Base-by-base conservation (phyloP, 2,888 invertebrate species). In the Tachina grossa region DNA sequence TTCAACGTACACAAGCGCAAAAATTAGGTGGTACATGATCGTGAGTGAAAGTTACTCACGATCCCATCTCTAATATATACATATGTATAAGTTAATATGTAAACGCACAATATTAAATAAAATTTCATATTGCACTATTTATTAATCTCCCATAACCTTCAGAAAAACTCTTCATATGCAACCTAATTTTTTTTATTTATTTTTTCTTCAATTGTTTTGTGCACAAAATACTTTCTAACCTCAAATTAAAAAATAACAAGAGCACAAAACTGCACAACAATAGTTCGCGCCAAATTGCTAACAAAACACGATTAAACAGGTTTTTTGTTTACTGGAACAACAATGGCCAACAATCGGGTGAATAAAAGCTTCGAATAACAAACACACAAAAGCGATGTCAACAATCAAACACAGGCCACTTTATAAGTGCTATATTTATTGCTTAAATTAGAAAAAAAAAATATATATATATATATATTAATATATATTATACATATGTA, bases 201-300 rank as follows among this genome's bases (percentile, higher is more conserved):
- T 31, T 31, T 31, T 31, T 6, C 31, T 31, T 31, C 19, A 19
- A 55, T 19, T 22, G 9, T 55, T 55, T 55, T 55, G 10, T 55
- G 1, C 19, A 19, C 16, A 49, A 68, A 61, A 69, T 61, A 10
- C 71, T 71, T 79, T 66, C 74, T 43, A 66, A 80, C 68, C 74
- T 53, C 39, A 68, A 81, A 74, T 41, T 22, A 39, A 53, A 43
- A n/a, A 74, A 66, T 14, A 76, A 55, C 9, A 55, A 61, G 14
- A 71, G 8, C 22, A 45, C 22, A 45, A 71, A 45, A 31, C 31
- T 66, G 1, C 16, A 13, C 9, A 9, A 45, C 43, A 83, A 72
- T 5, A 49, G 53, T 74, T 78, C 75, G 75, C 84, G 75, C 84
- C 84, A 84, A 84, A 75, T 84, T 75, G 31, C 31, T 14, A 77